Percentiles rank a stretch among this genome's conserved stretches.
Conservation (phyloP, 2,113 vertebrate species). For the Gallinago media region DNA sequence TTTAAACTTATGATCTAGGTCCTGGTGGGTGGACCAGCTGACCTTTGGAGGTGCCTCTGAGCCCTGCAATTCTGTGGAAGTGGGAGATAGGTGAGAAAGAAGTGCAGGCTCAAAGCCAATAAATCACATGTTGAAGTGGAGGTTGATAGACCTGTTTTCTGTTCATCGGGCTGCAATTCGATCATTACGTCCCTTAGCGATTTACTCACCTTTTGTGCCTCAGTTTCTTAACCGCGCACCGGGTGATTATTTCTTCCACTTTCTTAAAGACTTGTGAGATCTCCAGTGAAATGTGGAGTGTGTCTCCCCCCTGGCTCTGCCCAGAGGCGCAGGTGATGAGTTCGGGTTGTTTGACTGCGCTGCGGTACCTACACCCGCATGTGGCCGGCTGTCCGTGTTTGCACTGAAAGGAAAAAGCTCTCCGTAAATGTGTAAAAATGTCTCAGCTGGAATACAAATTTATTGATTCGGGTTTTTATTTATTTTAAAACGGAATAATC, state of each 20-base stretch:
- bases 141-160: not conserved
- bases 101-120: not conserved
- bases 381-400: not conserved
- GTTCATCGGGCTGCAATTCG: not conserved
- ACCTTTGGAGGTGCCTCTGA: not conserved
- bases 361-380: accelerated
- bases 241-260: not conserved
- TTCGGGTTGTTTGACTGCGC: not conserved
- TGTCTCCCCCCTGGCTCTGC: not conserved
- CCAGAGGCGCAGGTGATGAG: not conserved
- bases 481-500: not conserved
- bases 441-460: not conserved
- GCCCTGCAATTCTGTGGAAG: not conserved
- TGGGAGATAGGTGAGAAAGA: not conserved
- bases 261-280: not conserved
- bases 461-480: not conserved
- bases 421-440: not conserved
- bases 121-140: not conserved
- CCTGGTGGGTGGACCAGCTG: not conserved
- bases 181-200: not conserved
- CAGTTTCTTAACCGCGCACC: not conserved
- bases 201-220: not conserved
- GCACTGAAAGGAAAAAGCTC: not conserved
- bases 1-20: not conserved
- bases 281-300: accelerated